Conservation (phyloP, 2,797 vertebrate species). For the Nothura maculosa region DNA sequence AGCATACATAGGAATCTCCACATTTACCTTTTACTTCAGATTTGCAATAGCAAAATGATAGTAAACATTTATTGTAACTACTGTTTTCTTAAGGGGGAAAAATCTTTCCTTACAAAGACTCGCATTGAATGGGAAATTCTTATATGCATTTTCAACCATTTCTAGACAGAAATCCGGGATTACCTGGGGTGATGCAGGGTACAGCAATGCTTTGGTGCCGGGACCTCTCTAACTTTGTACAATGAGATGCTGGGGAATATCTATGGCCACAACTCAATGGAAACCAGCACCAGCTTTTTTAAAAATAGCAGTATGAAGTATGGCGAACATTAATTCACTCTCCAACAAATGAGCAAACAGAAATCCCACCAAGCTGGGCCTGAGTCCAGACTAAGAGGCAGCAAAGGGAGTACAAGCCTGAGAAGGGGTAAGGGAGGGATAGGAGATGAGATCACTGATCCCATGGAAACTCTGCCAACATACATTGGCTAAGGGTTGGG, state of each 20-base stretch:
- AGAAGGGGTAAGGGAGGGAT: background rate
- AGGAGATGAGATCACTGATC: background rate
- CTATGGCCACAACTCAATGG: too few relatives aligned
- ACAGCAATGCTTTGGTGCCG: background rate
- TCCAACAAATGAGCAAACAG: background rate
- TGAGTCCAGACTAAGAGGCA: background rate
- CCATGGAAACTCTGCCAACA: background rate
- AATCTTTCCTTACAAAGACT: background rate
- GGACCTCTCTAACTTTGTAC: background rate
- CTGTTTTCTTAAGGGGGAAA: background rate
- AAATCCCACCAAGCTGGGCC: background rate
- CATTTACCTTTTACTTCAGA: conserved; percentile 60
- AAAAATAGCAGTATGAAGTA: background rate
- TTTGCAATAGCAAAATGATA: conserved; percentile 26
- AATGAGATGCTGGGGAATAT: background rate
- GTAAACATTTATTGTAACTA: conserved; percentile 50
- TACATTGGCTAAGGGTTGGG: background rate
- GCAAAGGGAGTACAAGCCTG: background rate
- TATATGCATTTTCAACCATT: background rate
- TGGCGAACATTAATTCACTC: background rate
- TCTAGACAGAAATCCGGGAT: background rate
- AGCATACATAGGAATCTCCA: conserved; percentile 53
- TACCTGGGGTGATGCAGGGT: background rate
- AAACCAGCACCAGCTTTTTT: background rate
- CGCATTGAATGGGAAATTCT: background rate